Evolutionary conservation across 2,797 vertebrate species (phyloP).

Genomic region (Nasua narica): DNA sequence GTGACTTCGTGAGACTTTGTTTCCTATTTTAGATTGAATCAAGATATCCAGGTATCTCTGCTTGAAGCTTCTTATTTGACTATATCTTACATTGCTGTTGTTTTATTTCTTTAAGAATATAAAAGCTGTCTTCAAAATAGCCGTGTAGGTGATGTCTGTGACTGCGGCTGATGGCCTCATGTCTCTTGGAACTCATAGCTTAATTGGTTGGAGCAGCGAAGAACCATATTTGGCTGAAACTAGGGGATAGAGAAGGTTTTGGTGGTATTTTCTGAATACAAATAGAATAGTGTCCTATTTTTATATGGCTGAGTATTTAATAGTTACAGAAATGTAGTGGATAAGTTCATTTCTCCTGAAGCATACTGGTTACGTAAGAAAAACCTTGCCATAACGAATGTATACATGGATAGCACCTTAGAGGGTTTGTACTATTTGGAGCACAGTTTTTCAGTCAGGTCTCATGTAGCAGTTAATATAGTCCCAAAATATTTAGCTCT

Average conservation of each 20-base stretch:
- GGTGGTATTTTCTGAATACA: conserved; percentile 40
- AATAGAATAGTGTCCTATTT: neutral
- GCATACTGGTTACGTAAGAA: neutral
- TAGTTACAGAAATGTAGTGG: neutral
- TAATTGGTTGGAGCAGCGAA: conserved; percentile 15
- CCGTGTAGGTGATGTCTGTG: neutral
- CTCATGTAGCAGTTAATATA: neutral
- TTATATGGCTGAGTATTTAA: neutral
- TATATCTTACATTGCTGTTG: neutral
- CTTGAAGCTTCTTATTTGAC: neutral
- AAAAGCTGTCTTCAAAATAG: conserved; percentile 34
- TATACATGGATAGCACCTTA: neutral
- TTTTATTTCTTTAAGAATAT: conserved; percentile 10
- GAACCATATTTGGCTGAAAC: conserved; percentile 55
- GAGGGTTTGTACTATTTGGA: neutral
- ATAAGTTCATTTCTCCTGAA: neutral
- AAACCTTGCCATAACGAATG: neutral
- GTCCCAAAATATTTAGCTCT: neutral
- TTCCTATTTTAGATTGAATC: conserved; percentile 13
- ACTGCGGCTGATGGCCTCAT: neutral
- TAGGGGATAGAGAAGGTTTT: neutral
- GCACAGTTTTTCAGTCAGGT: conserved; percentile 25
- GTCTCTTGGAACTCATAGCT: conserved; percentile 2
- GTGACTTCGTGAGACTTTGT: neutral
- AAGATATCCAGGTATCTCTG: neutral